Conservation (phyloP, 2,797 vertebrate species). For the Sphenodon punctatus region DNA sequence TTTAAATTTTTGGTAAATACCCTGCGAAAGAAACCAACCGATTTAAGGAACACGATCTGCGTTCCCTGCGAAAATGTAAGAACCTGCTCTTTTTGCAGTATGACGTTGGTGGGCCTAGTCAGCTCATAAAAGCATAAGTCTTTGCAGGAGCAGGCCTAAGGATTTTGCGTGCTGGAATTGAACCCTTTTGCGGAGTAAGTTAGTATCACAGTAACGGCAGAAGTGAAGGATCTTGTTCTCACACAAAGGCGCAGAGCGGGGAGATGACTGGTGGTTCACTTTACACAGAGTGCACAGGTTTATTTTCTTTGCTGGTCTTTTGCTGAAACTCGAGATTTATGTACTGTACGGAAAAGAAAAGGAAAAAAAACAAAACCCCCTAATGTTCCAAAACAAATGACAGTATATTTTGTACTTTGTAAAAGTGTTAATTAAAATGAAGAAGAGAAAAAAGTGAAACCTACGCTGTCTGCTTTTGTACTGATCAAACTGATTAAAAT, state of each 20-base stretch:
- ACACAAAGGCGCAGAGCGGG: background rate
- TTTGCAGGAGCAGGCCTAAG: too few relatives aligned
- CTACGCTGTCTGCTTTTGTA: slow-evolving; percentile 50
- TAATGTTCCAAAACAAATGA: slow-evolving; percentile 71
- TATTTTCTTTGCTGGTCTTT: slow-evolving; percentile 61
- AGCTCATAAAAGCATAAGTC: too few relatives aligned
- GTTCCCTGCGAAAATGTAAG: too few relatives aligned
- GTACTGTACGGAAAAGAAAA: slow-evolving; percentile 71
- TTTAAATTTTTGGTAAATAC: too few relatives aligned
- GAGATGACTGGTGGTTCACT: slow-evolving; percentile 27
- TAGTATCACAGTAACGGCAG: background rate
- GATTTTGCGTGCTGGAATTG: too few relatives aligned
- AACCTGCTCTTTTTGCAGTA: too few relatives aligned
- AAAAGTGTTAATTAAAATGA: slow-evolving; percentile 78
- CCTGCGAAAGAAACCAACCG: background rate
- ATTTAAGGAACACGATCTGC: background rate
- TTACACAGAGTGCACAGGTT: slow-evolving; percentile 31
- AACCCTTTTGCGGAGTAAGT: too few relatives aligned
- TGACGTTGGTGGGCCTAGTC: too few relatives aligned
- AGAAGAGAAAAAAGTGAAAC: slow-evolving; percentile 52
- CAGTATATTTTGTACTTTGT: slow-evolving; percentile 84
- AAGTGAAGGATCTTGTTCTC: background rate
- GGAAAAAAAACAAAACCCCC: slow-evolving; percentile 21
- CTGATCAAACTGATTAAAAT: slow-evolving; percentile 48
- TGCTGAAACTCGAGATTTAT: slow-evolving; percentile 66